Percentiles rank a stretch among this genome's conserved stretches.
Conservation (phyloP, 37 sponge, comb jelly and placozoan species). For the Halisarca cf. caerulea region DNA sequence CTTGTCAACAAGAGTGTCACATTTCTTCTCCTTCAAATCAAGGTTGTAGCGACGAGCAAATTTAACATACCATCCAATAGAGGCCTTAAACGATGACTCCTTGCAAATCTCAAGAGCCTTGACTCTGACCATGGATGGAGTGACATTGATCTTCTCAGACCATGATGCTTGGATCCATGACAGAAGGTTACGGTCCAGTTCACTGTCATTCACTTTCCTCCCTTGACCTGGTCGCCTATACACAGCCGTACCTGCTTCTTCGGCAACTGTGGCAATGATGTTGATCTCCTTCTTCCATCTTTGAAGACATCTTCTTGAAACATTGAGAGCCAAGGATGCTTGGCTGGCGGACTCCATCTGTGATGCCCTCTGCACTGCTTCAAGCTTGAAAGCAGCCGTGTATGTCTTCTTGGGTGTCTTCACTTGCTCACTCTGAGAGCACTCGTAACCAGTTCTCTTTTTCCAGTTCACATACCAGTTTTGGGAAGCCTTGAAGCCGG, state of each 20-base stretch:
- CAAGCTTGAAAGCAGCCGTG: conserved; percentile 82
- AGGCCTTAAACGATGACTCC: conserved; percentile 67
- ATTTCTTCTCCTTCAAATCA: conserved; percentile 65
- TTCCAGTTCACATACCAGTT: conserved; percentile 92
- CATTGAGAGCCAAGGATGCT: conserved; percentile 75
- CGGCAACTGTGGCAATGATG: conserved; percentile 75
- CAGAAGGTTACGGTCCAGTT: conserved; percentile 54
- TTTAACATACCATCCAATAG: conserved; percentile 81
- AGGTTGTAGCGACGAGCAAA: conserved; percentile 71
- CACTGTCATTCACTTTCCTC: conserved; percentile 61
- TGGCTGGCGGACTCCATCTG: conserved; percentile 81
- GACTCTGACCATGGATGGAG: conserved; percentile 47
- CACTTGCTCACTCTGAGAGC: conserved; percentile 59
- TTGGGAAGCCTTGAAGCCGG: conserved; percentile 80
- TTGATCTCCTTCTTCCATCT: conserved; percentile 80
- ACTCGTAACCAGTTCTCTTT: conserved; percentile 63
- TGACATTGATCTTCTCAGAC: conserved; percentile 61
- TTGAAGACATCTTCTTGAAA: conserved; percentile 74
- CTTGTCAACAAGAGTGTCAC: conserved; percentile 28
- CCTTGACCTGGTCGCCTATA: conserved; percentile 82
- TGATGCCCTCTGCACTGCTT: conserved; percentile 65
- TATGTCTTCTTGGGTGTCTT: conserved; percentile 72
- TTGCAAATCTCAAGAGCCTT: conserved; percentile 63
- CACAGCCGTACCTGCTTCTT: conserved; percentile 69
- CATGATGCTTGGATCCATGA: conserved; percentile 71